These are phyloP conservation scores for Bombus superbus DNA, from an alignment of 1,140 invertebrate genomes.

Conservation along the genomic window DNA sequence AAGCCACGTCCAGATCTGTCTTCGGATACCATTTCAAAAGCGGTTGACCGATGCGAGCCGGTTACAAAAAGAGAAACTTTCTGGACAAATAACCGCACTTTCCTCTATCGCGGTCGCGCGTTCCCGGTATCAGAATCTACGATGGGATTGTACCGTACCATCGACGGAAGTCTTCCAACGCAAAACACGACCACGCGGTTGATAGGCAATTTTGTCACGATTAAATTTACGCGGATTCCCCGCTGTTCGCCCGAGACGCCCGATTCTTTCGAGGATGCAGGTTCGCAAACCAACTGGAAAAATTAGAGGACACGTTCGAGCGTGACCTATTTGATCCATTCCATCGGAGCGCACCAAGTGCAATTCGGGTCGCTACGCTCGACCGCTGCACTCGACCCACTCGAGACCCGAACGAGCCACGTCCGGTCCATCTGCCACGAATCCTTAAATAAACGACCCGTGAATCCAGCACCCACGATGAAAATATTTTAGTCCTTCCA, in stretches of 20 bases:
- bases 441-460: constrained; percentile 35
- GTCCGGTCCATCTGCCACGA: constrained; percentile 35
- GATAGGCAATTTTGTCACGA: constrained; percentile 8
- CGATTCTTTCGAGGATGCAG: neutral
- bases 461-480: neutral
- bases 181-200: neutral
- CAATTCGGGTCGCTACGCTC: constrained; percentile 30
- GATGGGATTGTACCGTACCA: neutral
- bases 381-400: constrained; percentile 17
- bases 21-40: neutral
- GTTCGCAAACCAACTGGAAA: neutral
- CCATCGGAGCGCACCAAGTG: constrained; percentile 10
- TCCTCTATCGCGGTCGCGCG: neutral
- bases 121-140: neutral
- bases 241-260: neutral
- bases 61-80: constrained; percentile 19
- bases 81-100: constrained; percentile 12
- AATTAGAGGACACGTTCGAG: constrained; percentile 14
- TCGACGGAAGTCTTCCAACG: constrained; percentile 1
- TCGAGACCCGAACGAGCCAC: constrained; percentile 33
- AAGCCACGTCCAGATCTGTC: neutral
- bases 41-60: neutral
- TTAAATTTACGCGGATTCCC: neutral
- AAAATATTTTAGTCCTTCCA: neutral
- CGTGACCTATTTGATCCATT: constrained; percentile 31